Conservation (phyloP, 35 echinoderm and acorn worm genomes). For the Amphiura filiformis region DNA sequence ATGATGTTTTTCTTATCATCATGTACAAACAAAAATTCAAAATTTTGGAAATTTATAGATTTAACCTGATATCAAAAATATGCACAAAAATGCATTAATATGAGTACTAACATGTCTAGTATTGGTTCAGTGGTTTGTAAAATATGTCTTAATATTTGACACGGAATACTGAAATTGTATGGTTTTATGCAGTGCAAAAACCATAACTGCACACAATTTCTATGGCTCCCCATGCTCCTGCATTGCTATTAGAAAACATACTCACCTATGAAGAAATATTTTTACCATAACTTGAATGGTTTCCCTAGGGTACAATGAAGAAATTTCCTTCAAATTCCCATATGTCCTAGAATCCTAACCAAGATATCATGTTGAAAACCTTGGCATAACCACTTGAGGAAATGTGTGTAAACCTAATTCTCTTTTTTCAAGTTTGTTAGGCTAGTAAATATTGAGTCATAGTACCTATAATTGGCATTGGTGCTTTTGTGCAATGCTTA, state of each 20-base stretch:
- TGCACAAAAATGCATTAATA: too few species aligned
- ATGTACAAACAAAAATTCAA: too few species aligned
- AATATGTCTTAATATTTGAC: too few species aligned
- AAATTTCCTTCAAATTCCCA: not conserved
- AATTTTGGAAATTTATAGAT: too few species aligned
- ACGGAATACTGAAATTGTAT: too few species aligned
- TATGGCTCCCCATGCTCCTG: too few species aligned
- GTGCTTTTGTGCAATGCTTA: not conserved
- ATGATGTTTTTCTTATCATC: too few species aligned
- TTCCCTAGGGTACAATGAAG: not conserved
- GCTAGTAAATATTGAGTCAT: conserved; percentile 8
- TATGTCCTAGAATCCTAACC: not conserved
- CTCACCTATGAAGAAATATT: not conserved
- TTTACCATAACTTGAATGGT: not conserved
- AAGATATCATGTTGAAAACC: not conserved
- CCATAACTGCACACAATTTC: too few species aligned
- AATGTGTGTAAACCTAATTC: not conserved
- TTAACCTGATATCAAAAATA: too few species aligned
- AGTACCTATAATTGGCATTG: not conserved
- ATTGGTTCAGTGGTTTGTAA: too few species aligned
- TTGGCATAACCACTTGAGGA: not conserved
- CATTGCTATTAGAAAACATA: not conserved
- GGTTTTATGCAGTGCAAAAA: too few species aligned
- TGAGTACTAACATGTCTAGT: too few species aligned
- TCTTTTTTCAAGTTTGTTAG: conserved; percentile 5